Percentiles rank a stretch among this genome's conserved stretches.
Evolutionary conservation across 2,113 vertebrate genomes (phyloP).

Genomic region (Dendrocopos noguchii): DNA sequence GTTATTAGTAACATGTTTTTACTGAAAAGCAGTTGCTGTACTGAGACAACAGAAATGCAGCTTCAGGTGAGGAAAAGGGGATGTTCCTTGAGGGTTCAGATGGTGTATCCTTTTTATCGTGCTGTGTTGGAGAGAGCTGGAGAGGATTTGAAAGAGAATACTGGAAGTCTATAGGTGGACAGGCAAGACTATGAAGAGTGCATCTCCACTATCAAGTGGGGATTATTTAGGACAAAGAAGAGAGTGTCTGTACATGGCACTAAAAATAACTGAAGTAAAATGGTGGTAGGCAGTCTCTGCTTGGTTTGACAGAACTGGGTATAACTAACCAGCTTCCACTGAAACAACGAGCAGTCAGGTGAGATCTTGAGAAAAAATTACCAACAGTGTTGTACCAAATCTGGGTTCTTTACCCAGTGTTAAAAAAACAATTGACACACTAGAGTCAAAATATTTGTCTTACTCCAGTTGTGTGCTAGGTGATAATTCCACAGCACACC

Average conservation of each 20-base stretch:
- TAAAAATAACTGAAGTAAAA: not conserved
- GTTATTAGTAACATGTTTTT: not conserved
- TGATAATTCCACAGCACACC: too few relatives aligned
- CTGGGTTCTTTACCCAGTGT: too few relatives aligned
- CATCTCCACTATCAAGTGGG: not conserved
- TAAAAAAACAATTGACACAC: too few relatives aligned
- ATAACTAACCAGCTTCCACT: not conserved
- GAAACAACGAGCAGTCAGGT: not conserved
- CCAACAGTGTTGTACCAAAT: too few relatives aligned
- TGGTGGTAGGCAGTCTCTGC: not conserved
- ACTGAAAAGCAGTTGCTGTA: not conserved
- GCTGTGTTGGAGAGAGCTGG: not conserved
- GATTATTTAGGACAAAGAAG: not conserved
- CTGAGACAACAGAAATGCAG: not conserved
- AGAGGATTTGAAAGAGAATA: not conserved
- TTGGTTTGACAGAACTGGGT: not conserved
- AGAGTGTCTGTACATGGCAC: rapidly evolving
- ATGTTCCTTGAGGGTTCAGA: not conserved
- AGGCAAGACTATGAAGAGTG: not conserved
- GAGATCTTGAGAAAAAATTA: not conserved
- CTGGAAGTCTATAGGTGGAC: not conserved
- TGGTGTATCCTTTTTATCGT: not conserved
- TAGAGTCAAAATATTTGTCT: too few relatives aligned
- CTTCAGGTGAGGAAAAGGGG: not conserved
- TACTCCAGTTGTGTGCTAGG: too few relatives aligned